Percentiles rank a stretch among this genome's conserved stretches.
Conservation (phyloP, 2,113 vertebrate species). For the Girardinichthys multiradiatus region DNA sequence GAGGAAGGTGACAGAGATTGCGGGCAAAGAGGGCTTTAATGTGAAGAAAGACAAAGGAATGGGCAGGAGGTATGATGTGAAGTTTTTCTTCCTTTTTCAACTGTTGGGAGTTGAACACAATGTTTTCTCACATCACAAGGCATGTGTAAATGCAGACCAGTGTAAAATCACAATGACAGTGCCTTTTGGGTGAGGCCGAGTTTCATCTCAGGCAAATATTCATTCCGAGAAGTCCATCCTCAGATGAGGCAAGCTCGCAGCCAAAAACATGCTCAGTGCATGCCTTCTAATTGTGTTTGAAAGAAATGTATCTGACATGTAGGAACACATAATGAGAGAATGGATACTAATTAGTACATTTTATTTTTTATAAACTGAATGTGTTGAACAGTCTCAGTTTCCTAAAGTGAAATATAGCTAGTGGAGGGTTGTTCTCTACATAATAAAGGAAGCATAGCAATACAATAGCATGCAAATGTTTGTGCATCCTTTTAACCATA, state of each 20-base stretch:
- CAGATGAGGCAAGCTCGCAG: constrained; percentile 27
- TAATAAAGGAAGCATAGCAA: not conserved
- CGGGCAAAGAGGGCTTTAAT: constrained; percentile 12
- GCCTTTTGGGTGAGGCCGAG: constrained; percentile 54
- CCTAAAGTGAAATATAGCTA: constrained; percentile 28
- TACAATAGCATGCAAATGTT: not conserved
- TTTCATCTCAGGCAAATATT: constrained; percentile 41
- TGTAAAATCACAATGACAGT: constrained; percentile 66
- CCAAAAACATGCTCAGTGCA: constrained; percentile 19
- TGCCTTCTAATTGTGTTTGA: constrained; percentile 43
- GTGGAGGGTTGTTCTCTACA: not conserved
- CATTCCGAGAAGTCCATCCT: constrained; percentile 55
- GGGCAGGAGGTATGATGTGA: too few species aligned
- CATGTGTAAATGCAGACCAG: constrained; percentile 28
- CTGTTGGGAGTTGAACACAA: constrained; percentile 23
- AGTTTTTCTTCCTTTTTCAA: not conserved
- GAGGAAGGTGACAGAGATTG: constrained; percentile 42
- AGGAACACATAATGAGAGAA: constrained; percentile 23
- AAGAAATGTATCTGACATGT: constrained; percentile 26
- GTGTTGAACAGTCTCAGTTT: not conserved
- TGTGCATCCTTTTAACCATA: not conserved
- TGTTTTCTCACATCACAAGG: constrained; percentile 39
- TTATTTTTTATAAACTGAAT: constrained; percentile 19
- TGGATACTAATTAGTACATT: constrained; percentile 51
- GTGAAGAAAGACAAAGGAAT: constrained; percentile 7